phyloP scores from a whole-genome alignment of 2,797 vertebrate species.

The Prunella strophiata region DNA sequence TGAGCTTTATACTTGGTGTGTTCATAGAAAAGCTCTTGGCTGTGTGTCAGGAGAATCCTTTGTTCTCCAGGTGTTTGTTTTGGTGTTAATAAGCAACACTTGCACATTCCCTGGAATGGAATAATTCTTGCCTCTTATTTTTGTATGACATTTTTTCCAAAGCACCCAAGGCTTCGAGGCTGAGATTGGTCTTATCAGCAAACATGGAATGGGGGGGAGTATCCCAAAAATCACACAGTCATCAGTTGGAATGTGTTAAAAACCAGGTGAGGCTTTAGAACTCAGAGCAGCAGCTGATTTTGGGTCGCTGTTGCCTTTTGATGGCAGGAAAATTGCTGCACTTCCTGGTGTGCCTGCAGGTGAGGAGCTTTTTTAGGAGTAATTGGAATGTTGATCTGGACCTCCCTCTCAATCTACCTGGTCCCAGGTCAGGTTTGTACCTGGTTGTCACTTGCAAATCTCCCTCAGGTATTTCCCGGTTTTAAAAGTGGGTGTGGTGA shows the following conservation, averaged over 20 bases:
- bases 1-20: rapidly evolving
- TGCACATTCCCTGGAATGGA: background rate
- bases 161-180: rapidly evolving
- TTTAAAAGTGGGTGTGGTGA: background rate
- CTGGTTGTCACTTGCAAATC: background rate
- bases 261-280: background rate
- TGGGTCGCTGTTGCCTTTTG: background rate
- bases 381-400: background rate
- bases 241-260: background rate
- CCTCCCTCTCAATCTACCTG: background rate
- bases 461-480: background rate
- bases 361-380: background rate
- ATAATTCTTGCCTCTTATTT: background rate
- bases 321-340: background rate
- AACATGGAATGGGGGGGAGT: background rate
- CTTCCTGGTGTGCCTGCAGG: background rate
- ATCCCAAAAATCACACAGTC: background rate
- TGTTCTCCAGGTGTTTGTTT: background rate
- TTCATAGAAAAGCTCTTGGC: background rate
- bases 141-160: background rate
- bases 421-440: background rate
- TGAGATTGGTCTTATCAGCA: background rate
- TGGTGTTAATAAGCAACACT: background rate
- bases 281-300: background rate
- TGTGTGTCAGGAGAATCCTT: background rate